Evolutionary conservation across 2,113 vertebrate genomes (phyloP).

Genomic region (Colossoma macropomum): DNA sequence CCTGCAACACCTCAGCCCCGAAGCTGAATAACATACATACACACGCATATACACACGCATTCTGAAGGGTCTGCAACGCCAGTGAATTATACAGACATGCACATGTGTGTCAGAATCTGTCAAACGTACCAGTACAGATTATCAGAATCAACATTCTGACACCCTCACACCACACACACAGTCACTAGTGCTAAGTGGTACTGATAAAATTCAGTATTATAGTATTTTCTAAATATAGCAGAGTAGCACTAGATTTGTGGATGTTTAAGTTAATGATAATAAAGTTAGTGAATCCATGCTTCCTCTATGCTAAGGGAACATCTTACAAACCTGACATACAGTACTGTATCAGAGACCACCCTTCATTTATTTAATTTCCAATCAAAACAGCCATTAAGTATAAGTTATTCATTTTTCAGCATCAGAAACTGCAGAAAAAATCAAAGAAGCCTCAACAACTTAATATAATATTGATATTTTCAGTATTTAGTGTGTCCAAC

Average conservation of each 20-base stretch:
- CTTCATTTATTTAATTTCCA: no score
- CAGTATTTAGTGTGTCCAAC: no score
- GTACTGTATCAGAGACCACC: no score
- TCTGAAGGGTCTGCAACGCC: background rate
- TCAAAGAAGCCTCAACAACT: no score
- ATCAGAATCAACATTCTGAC: conserved; percentile 5
- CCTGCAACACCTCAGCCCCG: conserved; percentile 64
- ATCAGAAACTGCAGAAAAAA: no score
- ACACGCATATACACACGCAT: background rate
- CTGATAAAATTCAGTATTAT: no score
- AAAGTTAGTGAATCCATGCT: background rate
- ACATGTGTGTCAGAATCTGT: conserved; percentile 48
- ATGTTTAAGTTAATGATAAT: background rate
- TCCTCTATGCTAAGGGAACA: background rate
- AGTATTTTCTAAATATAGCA: background rate
- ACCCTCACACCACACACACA: conserved; percentile 15
- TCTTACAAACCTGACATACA: no score
- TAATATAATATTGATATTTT: no score
- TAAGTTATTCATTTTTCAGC: no score
- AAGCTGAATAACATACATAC: conserved; percentile 18
- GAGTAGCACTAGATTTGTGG: background rate
- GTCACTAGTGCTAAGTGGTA: background rate
- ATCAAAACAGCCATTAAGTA: no score
- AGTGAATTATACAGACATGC: conserved; percentile 60
- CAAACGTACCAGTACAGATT: conserved; percentile 25